Evolutionary conservation across 2,888 invertebrate species (phyloP), one percentile per base, ranked within the genome.

Genomic region (Ornithoptera alexandrae): DNA sequence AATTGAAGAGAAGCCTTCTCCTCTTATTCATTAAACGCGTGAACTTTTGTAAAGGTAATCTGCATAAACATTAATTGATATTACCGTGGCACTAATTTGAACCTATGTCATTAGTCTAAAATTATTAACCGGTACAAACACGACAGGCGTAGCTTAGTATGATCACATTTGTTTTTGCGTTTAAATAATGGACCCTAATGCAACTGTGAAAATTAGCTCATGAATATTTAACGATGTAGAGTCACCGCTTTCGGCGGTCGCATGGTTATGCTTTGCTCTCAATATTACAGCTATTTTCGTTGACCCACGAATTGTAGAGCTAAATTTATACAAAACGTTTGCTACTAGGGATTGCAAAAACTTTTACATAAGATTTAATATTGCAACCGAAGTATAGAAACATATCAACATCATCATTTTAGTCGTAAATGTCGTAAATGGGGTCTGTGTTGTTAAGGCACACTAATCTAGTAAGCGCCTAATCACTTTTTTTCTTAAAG

Each of bases 191-290:
- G 50, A 22, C 58, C 63, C 50, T 65, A 69, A 53, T 57, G 56
- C 46, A 57, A 61, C 57, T 56, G 30, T 30, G 59, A 50, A 60
- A 66, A 60, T 59, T 66, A 50, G 50, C 66, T 66, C 30, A 66
- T 60, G 66, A 66, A 66, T 60, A 66, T 66, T 66, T 60, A 66
- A 66, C 66, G 50, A 66, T 18, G 60, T 60, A 46, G 30, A 62
- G 56, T 68, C 57, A 46, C 68, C 42, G 50, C 68, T 60, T 57
- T 42, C 63, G 58, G 50, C 59, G 53, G 22, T 50, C 59, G 50
- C 63, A 57, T 63, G 59, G 63, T 46, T 60, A 15, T 24, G 64
- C 59, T 63, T n/a, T 58, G 58, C 63, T 50, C 50, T 18, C 22
- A 60, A 53, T 60, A 60, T 65, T 63, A 53, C 57, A 24, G 18